A percentile compares a stretch with the other conserved stretches of the same genome.
phyloP scores from a whole-genome alignment of 2,113 vertebrate genomes.

The Pyxicephalus adspersus region DNA sequence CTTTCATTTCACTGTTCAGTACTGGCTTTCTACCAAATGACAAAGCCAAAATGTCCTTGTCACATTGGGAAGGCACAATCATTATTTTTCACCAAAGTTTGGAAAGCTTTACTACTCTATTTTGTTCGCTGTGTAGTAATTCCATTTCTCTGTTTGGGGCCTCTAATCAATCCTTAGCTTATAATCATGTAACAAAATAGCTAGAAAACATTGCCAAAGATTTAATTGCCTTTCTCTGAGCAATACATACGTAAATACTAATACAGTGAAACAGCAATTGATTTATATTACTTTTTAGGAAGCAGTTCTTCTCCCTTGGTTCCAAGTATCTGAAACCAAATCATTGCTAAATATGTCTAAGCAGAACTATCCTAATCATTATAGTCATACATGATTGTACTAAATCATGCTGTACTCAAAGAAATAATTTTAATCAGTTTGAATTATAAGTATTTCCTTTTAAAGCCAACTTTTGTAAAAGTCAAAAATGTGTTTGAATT shows the following conservation, averaged over 20 bases:
- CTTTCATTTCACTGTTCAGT: not conserved
- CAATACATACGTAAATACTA: not conserved
- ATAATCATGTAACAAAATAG: not conserved
- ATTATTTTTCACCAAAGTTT: constrained; percentile 7
- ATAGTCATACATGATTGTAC: no score
- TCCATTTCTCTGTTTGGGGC: not conserved
- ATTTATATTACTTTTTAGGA: not conserved
- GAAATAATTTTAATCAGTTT: no score
- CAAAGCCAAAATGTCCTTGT: constrained; percentile 23
- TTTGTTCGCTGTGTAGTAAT: not conserved
- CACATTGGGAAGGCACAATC: not conserved
- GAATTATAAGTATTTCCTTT: no score
- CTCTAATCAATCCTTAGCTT: not conserved
- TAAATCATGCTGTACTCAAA: no score
- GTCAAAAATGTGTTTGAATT: no score
- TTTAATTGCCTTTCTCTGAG: constrained; percentile 10
- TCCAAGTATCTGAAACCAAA: no score
- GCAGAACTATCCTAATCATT: no score
- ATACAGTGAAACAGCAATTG: not conserved
- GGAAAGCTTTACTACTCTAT: not conserved
- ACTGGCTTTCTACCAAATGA: constrained; percentile 1
- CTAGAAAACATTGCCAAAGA: constrained; percentile 11
- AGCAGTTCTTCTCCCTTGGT: not conserved
- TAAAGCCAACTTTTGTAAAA: no score
- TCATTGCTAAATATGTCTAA: not conserved